Evolutionary conservation across 2,113 vertebrate genomes (phyloP).

Genomic region (Jacana jacana): DNA sequence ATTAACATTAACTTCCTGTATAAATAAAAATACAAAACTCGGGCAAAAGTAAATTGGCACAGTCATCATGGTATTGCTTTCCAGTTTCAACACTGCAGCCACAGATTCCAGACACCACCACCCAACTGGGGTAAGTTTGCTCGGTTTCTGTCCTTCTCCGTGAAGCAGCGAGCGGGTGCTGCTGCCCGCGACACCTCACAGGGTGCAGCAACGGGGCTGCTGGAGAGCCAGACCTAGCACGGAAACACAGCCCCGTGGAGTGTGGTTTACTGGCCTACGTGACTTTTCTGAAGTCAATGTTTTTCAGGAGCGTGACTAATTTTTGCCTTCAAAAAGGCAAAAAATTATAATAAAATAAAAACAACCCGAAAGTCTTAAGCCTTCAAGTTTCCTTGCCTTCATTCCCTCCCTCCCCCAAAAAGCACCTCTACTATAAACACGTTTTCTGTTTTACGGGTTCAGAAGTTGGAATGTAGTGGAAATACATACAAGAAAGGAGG

Average conservation of each 20-base stretch:
- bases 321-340: constrained; percentile 32
- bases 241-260: too few species aligned
- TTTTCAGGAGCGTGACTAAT: constrained; percentile 1
- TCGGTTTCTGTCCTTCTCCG: background rate
- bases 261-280: background rate
- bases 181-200: too few species aligned
- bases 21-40: constrained; percentile 52
- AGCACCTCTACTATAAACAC: constrained; percentile 31
- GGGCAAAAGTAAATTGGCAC: constrained; percentile 76
- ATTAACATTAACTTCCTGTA: constrained; percentile 56
- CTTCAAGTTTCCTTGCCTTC: constrained; percentile 45
- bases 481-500: constrained; percentile 62
- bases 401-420: constrained; percentile 11
- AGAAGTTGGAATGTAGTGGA: constrained; percentile 46
- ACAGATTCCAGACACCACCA: background rate
- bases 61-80: constrained; percentile 66
- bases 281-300: background rate
- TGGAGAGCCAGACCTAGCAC: too few species aligned
- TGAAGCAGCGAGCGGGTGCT: background rate
- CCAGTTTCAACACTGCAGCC: constrained; percentile 59
- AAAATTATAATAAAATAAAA: background rate
- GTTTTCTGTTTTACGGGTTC: background rate
- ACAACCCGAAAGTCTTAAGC: background rate
- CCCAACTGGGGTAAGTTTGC: background rate
- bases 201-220: too few species aligned